A percentile compares a stretch with the other conserved stretches of the same genome.
Conservation (phyloP, 2,888 invertebrate species). For the Apotomis capreana region DNA sequence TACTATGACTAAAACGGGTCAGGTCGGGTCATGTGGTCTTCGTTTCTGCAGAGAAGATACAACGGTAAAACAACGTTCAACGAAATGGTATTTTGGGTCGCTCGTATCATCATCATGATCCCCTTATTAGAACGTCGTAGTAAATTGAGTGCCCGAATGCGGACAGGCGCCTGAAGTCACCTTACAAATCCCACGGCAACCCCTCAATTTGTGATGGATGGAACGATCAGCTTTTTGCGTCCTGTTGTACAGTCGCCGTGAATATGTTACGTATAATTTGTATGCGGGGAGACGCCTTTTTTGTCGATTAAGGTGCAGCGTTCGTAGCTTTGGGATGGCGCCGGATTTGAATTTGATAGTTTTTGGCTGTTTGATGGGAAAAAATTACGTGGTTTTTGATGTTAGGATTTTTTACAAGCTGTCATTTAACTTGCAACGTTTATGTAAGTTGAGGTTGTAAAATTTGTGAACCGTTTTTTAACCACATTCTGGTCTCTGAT, state of each 20-base stretch:
- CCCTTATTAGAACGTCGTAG: background rate
- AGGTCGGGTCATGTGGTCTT: too few species aligned
- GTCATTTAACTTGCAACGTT: too few species aligned
- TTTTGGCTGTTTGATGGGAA: conserved; percentile 1
- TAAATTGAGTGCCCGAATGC: conserved; percentile 12
- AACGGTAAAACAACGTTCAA: too few species aligned
- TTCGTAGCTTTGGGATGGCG: background rate
- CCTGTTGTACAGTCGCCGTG: conserved; percentile 29
- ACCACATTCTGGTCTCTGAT: too few species aligned
- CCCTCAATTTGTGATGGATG: conserved; percentile 56
- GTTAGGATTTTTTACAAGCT: background rate
- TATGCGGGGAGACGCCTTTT: conserved; percentile 21
- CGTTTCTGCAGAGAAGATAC: too few species aligned
- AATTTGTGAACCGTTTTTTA: too few species aligned
- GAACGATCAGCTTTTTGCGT: conserved; percentile 50
- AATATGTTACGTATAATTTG: conserved; percentile 35
- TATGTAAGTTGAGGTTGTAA: too few species aligned
- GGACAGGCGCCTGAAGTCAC: conserved; percentile 28
- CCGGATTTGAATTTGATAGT: conserved; percentile 23
- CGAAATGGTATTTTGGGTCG: too few species aligned
- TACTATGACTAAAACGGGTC: too few species aligned
- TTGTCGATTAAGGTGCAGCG: conserved; percentile 29
- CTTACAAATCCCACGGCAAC: conserved; percentile 39
- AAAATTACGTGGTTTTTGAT: conserved; percentile 4
- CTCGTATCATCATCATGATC: too few species aligned